phyloP scores from a whole-genome alignment of 2,888 invertebrate species.

The Tyria jacobaeae region DNA sequence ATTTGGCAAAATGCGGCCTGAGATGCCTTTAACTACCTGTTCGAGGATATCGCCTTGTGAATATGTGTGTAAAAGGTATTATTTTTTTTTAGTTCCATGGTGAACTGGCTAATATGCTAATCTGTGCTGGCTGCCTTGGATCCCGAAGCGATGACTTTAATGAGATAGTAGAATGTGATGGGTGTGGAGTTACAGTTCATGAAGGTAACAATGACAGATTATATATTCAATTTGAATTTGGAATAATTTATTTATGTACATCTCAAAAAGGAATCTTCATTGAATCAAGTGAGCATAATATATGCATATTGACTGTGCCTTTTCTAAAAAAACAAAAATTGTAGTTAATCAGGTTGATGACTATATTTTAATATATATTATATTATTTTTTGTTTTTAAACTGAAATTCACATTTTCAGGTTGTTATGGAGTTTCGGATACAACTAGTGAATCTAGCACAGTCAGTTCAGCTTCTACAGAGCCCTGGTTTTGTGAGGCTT shows the following conservation, averaged over 20 bases:
- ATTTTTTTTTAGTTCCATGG: conserved; percentile 68
- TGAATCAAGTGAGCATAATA: no score
- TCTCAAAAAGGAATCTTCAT: no score
- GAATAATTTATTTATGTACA: no score
- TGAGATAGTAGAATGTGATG: conserved; percentile 99
- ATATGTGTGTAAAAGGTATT: no score
- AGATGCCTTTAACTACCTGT: no score
- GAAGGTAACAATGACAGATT: conserved; percentile 88
- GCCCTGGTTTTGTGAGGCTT: conserved; percentile 99
- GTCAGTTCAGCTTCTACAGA: conserved; percentile 98
- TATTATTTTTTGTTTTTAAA: background rate
- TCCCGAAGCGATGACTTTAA: conserved; percentile 97
- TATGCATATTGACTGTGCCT: no score
- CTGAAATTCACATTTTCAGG: conserved; percentile 77
- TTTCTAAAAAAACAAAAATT: no score
- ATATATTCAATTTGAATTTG: no score
- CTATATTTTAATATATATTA: no score
- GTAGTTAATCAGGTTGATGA: no score
- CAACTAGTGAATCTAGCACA: conserved; percentile 96
- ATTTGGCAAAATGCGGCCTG: no score
- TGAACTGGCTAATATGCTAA: conserved; percentile 89
- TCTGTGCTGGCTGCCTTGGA: conserved; percentile 97
- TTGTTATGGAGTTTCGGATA: conserved; percentile 98
- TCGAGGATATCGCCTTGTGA: no score
- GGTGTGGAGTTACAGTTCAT: conserved; percentile 98